Evolutionary conservation across 2,797 vertebrate species (phyloP), one percentile per base, ranked within the genome.

Genomic region (Enteromius mattozi): DNA sequence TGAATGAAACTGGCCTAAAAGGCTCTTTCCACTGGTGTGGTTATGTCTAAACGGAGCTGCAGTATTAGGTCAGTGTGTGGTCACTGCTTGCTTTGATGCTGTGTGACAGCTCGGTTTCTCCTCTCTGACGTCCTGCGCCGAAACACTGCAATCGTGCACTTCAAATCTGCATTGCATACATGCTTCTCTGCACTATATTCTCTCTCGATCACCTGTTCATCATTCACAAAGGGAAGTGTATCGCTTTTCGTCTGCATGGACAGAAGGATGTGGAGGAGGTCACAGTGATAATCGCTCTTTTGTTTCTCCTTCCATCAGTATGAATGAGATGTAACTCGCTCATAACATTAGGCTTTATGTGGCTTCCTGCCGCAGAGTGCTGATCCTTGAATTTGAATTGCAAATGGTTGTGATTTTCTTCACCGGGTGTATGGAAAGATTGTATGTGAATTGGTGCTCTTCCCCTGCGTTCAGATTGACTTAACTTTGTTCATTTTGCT

Each of bases 311-410:
- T 56, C 80, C 63, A 69, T 83, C 80, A 30, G 51, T 82, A 82
- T 84, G 81, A 79, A 78, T n/a, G 69, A 49, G 30, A 80, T 27
- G 59, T 68, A 69, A 77, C 81, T 45, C 47, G 86, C 71, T 82
- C 79, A 61, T 83, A 80, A 79, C 78, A 49, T 79, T 42, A 71
- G 68, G 47, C 78, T 63, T 82, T 49, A 8, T 61, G 59, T 72
- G 9, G 33, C 74, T 82, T 76, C 63, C 51, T 84, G 81, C 70
- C 17, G 30, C 37, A 33, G 56, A 81, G 79, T 37, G 42, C 65
- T 19, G 9, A 63, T 30, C 56, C 72, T 66, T 72, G 35, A 66
- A 84, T 89, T 85, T 84, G 81, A 83, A 84, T 88, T 87, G 83
- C 30, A 78, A 86, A 86, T 70, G 30, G 19, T 63, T 24, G 56